These are phyloP conservation scores for Phalacrocorax pelagicus DNA, from an alignment of 2,113 vertebrate genomes.

Conservation along the genomic window DNA sequence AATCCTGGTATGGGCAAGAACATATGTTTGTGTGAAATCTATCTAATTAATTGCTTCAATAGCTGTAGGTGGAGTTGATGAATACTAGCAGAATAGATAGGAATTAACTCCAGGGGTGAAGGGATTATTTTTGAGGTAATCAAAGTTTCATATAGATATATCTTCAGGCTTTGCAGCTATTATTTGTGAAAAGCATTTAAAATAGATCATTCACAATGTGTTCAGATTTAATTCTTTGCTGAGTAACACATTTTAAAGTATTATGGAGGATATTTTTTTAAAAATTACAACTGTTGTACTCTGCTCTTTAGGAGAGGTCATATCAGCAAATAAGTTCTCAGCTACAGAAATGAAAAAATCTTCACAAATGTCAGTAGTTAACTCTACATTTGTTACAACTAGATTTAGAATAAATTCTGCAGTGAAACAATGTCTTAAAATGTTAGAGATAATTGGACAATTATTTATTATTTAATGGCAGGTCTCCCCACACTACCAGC, in stretches of 20 bases:
- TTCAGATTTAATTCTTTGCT: not conserved
- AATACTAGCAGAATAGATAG: not conserved
- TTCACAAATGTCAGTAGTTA: not conserved
- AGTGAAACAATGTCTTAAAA: not conserved
- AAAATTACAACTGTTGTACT: not conserved
- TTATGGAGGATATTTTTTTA: not conserved
- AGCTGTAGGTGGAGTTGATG: not conserved
- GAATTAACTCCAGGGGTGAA: not conserved
- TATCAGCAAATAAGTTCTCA: not conserved
- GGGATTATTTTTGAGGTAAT: not conserved
- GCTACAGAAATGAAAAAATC: not conserved
- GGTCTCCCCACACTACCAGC: not conserved
- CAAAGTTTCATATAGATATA: not conserved
- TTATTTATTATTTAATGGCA: not conserved
- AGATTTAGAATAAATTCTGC: not conserved
- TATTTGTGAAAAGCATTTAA: not conserved
- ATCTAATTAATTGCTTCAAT: constrained; percentile 1
- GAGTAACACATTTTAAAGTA: not conserved
- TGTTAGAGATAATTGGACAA: not conserved
- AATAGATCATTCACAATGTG: not conserved
- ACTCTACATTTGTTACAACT: not conserved
- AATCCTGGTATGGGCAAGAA: not conserved
- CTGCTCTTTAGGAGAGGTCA: not conserved
- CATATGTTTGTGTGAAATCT: not conserved
- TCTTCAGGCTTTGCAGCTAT: not conserved